These are phyloP conservation scores for Conus canariensis DNA, from an alignment of 2,888 invertebrate genomes.

Conservation along the genomic window DNA sequence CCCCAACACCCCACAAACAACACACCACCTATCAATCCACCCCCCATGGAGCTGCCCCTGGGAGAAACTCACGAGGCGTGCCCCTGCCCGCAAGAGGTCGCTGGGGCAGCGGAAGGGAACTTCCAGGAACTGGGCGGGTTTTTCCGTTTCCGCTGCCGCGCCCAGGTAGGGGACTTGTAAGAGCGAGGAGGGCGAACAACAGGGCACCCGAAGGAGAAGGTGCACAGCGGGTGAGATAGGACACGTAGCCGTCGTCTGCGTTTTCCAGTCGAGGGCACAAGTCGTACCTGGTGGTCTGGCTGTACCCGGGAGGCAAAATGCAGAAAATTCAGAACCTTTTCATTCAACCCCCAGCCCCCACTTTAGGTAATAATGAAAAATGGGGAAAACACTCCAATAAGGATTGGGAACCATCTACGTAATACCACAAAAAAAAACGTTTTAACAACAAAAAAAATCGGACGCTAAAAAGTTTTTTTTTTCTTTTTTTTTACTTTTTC, in stretches of 20 bases:
- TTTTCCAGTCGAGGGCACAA: slow-evolving; percentile 63
- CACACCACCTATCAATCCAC: not conserved
- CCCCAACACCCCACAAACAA: no score
- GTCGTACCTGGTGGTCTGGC: slow-evolving; percentile 62
- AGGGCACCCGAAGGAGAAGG: slow-evolving; percentile 65
- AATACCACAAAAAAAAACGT: no score
- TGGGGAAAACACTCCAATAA: no score
- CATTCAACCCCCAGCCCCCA: no score
- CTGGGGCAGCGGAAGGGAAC: not conserved
- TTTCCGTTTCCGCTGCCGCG: not conserved
- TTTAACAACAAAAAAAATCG: no score
- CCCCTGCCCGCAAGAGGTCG: no score
- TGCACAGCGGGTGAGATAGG: slow-evolving; percentile 64
- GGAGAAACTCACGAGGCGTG: slow-evolving; percentile 18
- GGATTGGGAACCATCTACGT: no score
- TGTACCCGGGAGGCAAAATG: slow-evolving; percentile 51
- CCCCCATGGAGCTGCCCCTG: slow-evolving; percentile 50
- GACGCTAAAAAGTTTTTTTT: no score
- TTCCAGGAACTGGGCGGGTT: not conserved
- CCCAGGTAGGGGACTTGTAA: slow-evolving; percentile 36
- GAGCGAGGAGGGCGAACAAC: slow-evolving; percentile 43
- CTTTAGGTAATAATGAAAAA: no score
- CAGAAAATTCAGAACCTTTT: no score
- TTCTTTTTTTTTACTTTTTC: no score
- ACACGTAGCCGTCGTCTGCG: slow-evolving; percentile 56